phyloP scores from a whole-genome alignment of 2,797 vertebrate genomes.

The Periophthalmus magnuspinnatus region DNA sequence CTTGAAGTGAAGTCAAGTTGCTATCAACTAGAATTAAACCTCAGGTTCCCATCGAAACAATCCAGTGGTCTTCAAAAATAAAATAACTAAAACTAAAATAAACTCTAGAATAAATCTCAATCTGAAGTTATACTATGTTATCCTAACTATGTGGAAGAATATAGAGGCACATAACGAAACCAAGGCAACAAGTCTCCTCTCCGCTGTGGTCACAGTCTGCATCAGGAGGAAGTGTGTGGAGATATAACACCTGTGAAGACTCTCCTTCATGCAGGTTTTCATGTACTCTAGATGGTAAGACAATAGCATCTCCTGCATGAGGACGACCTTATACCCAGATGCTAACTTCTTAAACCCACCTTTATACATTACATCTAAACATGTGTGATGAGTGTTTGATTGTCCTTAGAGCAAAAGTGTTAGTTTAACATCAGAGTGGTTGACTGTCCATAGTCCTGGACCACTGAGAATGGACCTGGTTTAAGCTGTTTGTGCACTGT shows the following conservation, averaged over 20 bases:
- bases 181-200: slow-evolving; percentile 67
- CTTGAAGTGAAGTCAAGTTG: slow-evolving; percentile 33
- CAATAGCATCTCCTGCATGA: background rate
- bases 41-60: slow-evolving; percentile 49
- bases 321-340: background rate
- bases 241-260: slow-evolving; percentile 1
- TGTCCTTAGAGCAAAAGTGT: slow-evolving; percentile 37
- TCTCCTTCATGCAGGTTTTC: background rate
- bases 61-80: slow-evolving; percentile 54
- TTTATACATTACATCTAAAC: background rate
- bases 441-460: slow-evolving; percentile 52
- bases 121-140: slow-evolving; percentile 35
- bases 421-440: slow-evolving; percentile 29
- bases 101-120: slow-evolving; percentile 52
- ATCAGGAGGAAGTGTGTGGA: slow-evolving; percentile 7
- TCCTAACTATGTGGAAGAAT: slow-evolving; percentile 54
- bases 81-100: slow-evolving; percentile 62
- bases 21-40: slow-evolving; percentile 45
- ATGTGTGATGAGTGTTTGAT: slow-evolving; percentile 38
- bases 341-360: background rate
- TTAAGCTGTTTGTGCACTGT: slow-evolving; percentile 28
- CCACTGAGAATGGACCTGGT: slow-evolving; percentile 29
- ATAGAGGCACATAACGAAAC: slow-evolving; percentile 81
- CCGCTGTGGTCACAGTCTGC: slow-evolving; percentile 34
- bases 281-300: background rate